These are phyloP conservation scores for Okapia johnstoni DNA, from an alignment of 2,113 vertebrate genomes.

Conservation along the genomic window DNA sequence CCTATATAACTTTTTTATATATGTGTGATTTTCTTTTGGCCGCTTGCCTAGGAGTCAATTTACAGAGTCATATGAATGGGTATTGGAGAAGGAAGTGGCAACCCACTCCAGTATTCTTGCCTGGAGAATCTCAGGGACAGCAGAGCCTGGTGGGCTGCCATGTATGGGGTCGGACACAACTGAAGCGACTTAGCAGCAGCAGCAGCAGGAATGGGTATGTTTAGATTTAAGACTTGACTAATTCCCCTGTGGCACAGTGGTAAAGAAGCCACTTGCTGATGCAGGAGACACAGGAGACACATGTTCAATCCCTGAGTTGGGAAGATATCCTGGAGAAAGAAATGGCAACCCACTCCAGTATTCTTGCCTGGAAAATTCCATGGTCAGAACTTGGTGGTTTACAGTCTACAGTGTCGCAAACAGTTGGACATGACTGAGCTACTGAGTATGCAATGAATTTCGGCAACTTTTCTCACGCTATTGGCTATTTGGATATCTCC, in stretches of 20 bases:
- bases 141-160: neutral
- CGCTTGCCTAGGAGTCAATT: neutral
- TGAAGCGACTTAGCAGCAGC: neutral
- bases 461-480: neutral
- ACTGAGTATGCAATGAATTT: neutral
- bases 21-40: neutral
- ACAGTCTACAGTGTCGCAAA: fast-evolving
- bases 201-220: neutral
- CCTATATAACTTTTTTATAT: neutral
- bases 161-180: fast-evolving
- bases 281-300: neutral
- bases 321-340: neutral
- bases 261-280: neutral
- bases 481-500: neutral
- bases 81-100: neutral
- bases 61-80: neutral
- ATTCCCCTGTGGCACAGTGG: neutral
- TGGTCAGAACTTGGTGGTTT: neutral
- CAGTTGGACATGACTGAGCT: neutral
- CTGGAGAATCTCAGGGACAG: neutral
- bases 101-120: neutral
- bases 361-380: neutral
- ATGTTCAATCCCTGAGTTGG: neutral
- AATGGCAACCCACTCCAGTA: neutral
- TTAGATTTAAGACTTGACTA: neutral